These are phyloP conservation scores for Acipenser oxyrinchus DNA, from an alignment of 2,797 vertebrate genomes.

Conservation along the genomic window DNA sequence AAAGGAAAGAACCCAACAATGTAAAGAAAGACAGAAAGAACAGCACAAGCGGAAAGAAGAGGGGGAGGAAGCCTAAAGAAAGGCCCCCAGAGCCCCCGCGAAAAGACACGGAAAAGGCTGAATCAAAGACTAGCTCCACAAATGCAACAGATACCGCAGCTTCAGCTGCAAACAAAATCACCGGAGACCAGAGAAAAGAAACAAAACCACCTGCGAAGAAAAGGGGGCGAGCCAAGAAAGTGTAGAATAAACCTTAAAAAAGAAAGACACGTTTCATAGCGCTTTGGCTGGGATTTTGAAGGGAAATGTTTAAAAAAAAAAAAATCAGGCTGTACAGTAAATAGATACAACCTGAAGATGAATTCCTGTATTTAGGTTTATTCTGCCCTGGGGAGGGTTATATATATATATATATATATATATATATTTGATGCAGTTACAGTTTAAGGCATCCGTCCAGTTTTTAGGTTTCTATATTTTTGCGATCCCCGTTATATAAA, in stretches of 20 bases:
- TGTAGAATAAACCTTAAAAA: constrained; percentile 41
- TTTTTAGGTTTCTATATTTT: constrained; percentile 26
- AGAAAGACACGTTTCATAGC: no score
- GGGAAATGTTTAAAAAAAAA: no score
- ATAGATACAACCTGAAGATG: constrained; percentile 5
- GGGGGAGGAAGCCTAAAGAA: constrained; percentile 87
- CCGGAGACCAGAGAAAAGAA: constrained; percentile 53
- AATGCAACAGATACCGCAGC: constrained; percentile 38
- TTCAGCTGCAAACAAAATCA: constrained; percentile 45
- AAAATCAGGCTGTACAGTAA: no score
- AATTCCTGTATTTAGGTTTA: constrained; percentile 34
- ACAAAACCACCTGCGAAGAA: constrained; percentile 47
- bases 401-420: no score
- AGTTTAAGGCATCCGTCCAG: constrained; percentile 45
- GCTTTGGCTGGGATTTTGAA: no score
- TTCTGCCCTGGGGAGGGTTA: constrained; percentile 25
- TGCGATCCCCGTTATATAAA: constrained; percentile 33
- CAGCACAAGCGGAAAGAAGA: constrained; percentile 68
- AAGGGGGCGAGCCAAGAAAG: constrained; percentile 67
- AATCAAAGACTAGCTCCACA: constrained; percentile 49
- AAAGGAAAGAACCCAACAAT: constrained; percentile 58
- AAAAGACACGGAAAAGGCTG: constrained; percentile 24
- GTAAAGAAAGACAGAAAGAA: constrained; percentile 66
- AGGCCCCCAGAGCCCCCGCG: constrained; percentile 39
- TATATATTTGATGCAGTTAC: constrained; percentile 48